Base-by-base conservation (phyloP, 23 tunicate genomes). In the Trididemnum miniatum region DNA sequence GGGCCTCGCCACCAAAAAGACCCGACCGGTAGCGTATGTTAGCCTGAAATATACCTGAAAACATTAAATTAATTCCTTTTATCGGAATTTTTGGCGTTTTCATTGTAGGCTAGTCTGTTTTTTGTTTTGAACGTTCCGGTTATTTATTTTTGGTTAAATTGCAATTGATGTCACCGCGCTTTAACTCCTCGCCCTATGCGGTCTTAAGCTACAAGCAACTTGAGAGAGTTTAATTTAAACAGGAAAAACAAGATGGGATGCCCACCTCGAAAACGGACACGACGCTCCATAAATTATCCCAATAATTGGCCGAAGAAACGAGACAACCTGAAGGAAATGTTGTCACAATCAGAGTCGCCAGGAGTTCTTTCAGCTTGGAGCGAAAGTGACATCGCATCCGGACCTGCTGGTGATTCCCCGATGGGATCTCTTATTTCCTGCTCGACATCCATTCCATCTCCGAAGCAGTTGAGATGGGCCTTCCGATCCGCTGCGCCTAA, bases 381-480 rank as follows among this genome's bases (percentile, higher is more conserved):
- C 34, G 93, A 88, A 26, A 77, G 83, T 28, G 84, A 82, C 62
- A 72, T 69, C 24, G 87, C 62, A 33, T 77, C 87, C 34, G 82
- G 64, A 15, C 71, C 71, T 15, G 50, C 35, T 67, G 52, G 36
- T 27, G 88, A 82, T 59, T 92, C 98, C 18, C 98, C 93, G 0
- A 86, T 81, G 31, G 98, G 98, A 0, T 93, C 98, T 2, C 27
- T 65, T 0, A 49, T 73, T 18, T 93, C 98, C 52, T 88, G 85
- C 51, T 83, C 83, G 35, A 87, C 92, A 9, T 88, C 93, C 31
- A 80, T 93, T n/a, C 98, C 98, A 31, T 93, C 98, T 18, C 98
- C 98, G 0, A 84, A 94, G 64, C 93, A 77, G n/a, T 71, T 93
- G 25, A 34, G 98, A 37, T 91, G 78, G 79, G 84, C 80, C 1